phyloP scores from a whole-genome alignment of 2,888 invertebrate species.

The Drosophila nigricruria region DNA sequence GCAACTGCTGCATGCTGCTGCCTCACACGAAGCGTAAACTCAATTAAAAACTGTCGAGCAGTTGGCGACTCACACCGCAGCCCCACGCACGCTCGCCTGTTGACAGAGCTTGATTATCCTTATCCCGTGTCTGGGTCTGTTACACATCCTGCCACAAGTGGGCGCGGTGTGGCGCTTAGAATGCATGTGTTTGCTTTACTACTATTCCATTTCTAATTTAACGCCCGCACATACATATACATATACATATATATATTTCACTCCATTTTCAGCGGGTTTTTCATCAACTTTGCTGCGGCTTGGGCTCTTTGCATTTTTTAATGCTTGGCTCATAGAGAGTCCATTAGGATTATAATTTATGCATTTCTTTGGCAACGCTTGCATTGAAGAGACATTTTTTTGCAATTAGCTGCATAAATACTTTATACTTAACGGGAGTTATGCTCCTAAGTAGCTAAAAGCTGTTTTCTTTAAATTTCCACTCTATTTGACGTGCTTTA shows the following conservation, averaged over 20 bases:
- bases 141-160: conserved; percentile 51
- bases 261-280: conserved; percentile 3
- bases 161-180: conserved; percentile 20
- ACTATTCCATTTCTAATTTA: conserved; percentile 19
- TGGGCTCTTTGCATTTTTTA: conserved; percentile 3
- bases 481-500: background rate
- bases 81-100: conserved; percentile 9
- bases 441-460: background rate
- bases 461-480: too few species aligned
- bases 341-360: conserved; percentile 31
- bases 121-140: conserved; percentile 40
- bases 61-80: conserved; percentile 20
- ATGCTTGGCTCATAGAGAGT: conserved; percentile 6
- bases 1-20: conserved; percentile 22
- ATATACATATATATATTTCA: background rate
- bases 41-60: conserved; percentile 78
- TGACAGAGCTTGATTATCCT: conserved; percentile 74
- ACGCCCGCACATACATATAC: conserved; percentile 15
- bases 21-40: conserved; percentile 73
- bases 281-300: conserved; percentile 10
- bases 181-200: conserved; percentile 45
- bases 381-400: background rate
- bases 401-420: conserved; percentile 24
- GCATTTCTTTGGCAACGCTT: conserved; percentile 7
- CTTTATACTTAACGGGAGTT: background rate